These are phyloP conservation scores for Eriosoma lanigerum DNA, from an alignment of 1,140 invertebrate species.

Conservation along the genomic window DNA sequence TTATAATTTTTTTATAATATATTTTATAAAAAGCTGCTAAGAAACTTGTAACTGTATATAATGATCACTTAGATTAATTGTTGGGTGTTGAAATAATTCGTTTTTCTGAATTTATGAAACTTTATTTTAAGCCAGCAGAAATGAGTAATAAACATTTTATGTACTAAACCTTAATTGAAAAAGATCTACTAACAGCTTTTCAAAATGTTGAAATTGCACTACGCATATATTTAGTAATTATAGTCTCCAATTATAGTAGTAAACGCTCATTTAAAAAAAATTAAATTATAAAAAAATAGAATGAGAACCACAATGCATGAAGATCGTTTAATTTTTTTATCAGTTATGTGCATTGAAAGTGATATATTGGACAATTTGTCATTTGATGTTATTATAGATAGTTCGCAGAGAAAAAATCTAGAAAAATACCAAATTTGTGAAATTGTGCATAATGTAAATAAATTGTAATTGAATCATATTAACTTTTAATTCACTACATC, in stretches of 20 bases:
- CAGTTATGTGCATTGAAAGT: too few species aligned
- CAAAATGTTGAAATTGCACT: constrained; percentile 14
- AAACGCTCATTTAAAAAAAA: constrained; percentile 17
- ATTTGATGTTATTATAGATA: too few species aligned
- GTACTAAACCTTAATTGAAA: constrained; percentile 27
- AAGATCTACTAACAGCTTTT: constrained; percentile 8
- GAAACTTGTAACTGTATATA: constrained; percentile 6
- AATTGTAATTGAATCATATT: too few species aligned
- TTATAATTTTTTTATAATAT: too few species aligned
- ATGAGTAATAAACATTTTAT: constrained; percentile 31
- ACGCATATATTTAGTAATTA: constrained; percentile 6
- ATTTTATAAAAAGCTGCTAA: constrained; percentile 3
- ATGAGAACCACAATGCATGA: constrained; percentile 19
- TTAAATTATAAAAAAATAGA: constrained; percentile 23
- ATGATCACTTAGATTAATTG: not conserved
- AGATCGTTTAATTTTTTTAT: too few species aligned
- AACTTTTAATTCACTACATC: too few species aligned
- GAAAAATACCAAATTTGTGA: too few species aligned
- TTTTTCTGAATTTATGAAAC: constrained; percentile 26
- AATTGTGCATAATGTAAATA: too few species aligned
- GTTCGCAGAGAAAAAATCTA: too few species aligned
- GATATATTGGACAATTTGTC: too few species aligned
- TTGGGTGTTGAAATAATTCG: not conserved
- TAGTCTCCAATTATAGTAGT: constrained; percentile 17
- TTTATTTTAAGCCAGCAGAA: constrained; percentile 22